Conservation (phyloP, 2,797 vertebrate species). For the Gadopsis marmoratus region DNA sequence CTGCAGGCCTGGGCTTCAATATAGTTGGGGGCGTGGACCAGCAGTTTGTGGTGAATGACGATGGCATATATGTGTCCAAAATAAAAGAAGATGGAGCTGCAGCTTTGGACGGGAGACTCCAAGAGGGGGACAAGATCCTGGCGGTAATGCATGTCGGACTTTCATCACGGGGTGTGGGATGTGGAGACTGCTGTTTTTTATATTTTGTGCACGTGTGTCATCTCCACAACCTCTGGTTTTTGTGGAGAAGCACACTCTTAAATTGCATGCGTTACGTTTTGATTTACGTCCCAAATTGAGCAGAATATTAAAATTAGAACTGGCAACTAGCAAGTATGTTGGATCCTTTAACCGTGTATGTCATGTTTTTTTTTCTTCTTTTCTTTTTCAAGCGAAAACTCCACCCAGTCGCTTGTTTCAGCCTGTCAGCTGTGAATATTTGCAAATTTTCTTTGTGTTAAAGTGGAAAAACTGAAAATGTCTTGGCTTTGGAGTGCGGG, state of each 20-base stretch:
- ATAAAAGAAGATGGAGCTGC: constrained; percentile 96
- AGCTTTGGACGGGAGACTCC: constrained; percentile 91
- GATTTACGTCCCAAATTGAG: background rate
- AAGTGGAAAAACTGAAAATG: background rate
- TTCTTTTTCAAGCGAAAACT: background rate
- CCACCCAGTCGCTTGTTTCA: background rate
- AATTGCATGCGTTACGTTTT: background rate
- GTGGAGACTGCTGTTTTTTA: background rate
- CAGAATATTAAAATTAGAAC: background rate
- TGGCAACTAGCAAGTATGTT: background rate
- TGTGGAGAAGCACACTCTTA: background rate
- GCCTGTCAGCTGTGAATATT: background rate
- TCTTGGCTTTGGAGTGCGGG: background rate
- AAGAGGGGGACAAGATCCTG: constrained; percentile 96
- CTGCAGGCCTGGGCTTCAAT: constrained; percentile 95
- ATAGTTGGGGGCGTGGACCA: constrained; percentile 96
- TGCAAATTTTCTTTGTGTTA: background rate
- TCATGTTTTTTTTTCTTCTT: too few relatives aligned
- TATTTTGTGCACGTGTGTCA: background rate
- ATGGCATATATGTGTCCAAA: constrained; percentile 93
- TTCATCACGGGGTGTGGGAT: background rate
- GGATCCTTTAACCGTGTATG: background rate
- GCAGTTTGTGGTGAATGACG: constrained; percentile 90
- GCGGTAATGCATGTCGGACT: constrained; percentile 85
- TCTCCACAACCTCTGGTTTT: background rate